Conservation (phyloP, 2,797 vertebrate species). For the Poeciliopsis gracilis region DNA sequence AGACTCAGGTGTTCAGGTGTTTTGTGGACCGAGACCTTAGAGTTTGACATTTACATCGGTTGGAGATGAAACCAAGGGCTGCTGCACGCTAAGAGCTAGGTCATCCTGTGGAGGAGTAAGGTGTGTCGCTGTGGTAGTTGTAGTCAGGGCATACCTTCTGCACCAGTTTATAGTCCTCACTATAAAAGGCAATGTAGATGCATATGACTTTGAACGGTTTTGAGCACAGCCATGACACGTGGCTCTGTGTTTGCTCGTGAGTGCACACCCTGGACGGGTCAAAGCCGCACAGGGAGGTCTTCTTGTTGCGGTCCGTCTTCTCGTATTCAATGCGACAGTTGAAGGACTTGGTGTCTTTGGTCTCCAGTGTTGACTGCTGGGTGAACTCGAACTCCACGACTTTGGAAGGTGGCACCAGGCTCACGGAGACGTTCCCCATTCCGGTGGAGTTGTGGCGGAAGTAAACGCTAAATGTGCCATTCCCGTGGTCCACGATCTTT, state of each 20-base stretch:
- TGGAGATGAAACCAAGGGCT: conserved; percentile 39
- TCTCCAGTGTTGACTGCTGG: conserved; percentile 93
- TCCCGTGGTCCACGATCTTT: conserved; percentile 98
- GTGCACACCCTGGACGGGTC: conserved; percentile 96
- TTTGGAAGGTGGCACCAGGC: conserved; percentile 97
- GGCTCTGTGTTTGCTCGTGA: conserved; percentile 98
- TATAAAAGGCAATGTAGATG: conserved; percentile 99
- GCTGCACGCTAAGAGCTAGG: conserved; percentile 28
- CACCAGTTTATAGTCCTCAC: conserved; percentile 98
- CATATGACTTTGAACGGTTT: conserved; percentile 99
- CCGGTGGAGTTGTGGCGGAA: conserved; percentile 99
- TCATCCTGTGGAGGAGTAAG: conserved; percentile 96
- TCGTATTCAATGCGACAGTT: conserved; percentile 99
- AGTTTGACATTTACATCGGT: conserved; percentile 55
- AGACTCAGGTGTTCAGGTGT: conserved; percentile 39
- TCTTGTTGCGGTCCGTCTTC: conserved; percentile 98
- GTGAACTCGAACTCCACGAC: conserved; percentile 96
- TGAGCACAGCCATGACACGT: conserved; percentile 98
- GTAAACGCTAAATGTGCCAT: conserved; percentile 98
- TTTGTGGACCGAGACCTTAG: conserved; percentile 44
- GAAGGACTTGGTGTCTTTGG: conserved; percentile 98
- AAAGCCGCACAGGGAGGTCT: conserved; percentile 92
- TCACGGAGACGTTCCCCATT: conserved; percentile 95
- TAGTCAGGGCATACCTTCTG: conserved; percentile 99
- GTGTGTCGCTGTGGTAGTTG: conserved; percentile 98